phyloP scores from a whole-genome alignment of 2,888 invertebrate species.

The Achlya flavicornis region DNA sequence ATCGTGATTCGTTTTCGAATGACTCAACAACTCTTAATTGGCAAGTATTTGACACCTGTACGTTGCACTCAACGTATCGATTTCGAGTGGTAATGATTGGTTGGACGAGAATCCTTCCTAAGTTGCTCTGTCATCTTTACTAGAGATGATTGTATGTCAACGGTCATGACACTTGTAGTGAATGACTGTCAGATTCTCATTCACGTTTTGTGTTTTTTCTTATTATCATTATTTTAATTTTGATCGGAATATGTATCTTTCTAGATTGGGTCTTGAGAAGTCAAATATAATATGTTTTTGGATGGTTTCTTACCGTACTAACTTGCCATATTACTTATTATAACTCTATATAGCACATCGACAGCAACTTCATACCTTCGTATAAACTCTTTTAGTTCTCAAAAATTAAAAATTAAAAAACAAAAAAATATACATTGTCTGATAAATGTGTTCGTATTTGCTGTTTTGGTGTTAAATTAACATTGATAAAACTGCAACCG shows the following conservation, averaged over 20 bases:
- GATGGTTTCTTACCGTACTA: no score
- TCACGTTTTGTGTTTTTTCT: not conserved
- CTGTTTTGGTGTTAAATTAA: no score
- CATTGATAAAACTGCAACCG: not conserved
- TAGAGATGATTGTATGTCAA: not conserved
- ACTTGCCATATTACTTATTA: no score
- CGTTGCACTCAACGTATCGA: constrained; percentile 9
- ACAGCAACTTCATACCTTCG: no score
- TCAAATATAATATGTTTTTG: no score
- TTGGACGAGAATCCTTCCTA: not conserved
- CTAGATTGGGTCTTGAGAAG: no score
- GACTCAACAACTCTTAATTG: constrained; percentile 19
- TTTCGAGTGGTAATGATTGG: not conserved
- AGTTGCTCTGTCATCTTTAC: not conserved
- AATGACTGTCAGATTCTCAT: not conserved
- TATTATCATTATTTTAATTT: not conserved
- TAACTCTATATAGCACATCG: no score
- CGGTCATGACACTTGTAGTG: not conserved
- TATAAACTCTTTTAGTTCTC: no score
- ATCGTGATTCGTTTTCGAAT: constrained; percentile 19
- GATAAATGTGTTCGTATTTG: no score
- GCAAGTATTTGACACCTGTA: constrained; percentile 21
- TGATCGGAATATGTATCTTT: no score
- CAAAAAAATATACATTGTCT: no score
- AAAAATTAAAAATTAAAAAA: no score